Percentiles rank a stretch among this genome's conserved stretches.
Evolutionary conservation across 2,888 invertebrate species (phyloP).

Genomic region (Subacronicta megacephala): DNA sequence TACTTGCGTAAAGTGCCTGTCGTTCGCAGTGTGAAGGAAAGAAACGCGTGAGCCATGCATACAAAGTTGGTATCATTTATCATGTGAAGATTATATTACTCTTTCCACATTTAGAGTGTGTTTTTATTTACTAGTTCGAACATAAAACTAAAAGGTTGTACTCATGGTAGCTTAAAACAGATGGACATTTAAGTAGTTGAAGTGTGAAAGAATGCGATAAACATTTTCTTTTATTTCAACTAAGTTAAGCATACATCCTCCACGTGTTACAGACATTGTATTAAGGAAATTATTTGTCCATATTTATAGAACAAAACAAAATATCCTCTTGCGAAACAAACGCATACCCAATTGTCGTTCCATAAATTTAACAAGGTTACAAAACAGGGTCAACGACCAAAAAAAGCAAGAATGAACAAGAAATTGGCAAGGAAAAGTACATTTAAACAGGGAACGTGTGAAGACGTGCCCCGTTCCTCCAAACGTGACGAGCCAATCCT

Average conservation of each 20-base stretch:
- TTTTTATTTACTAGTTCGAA: constrained; percentile 9
- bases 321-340: too few relatives aligned
- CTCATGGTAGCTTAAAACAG: too few relatives aligned
- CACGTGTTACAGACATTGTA: too few relatives aligned
- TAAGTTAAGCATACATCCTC: too few relatives aligned
- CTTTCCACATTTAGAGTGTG: constrained; percentile 22
- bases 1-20: constrained; percentile 41
- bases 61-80: constrained; percentile 42
- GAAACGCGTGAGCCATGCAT: constrained; percentile 48
- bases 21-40: constrained; percentile 41
- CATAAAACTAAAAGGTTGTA: constrained; percentile 5
- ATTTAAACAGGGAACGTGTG: constrained; percentile 67
- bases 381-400: constrained; percentile 25
- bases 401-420: constrained; percentile 48
- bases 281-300: too few relatives aligned
- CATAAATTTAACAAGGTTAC: constrained; percentile 21
- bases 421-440: constrained; percentile 60
- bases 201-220: too few relatives aligned
- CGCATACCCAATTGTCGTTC: neutral
- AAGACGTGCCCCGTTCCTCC: constrained; percentile 62
- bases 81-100: constrained; percentile 37
- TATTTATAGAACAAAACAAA: too few relatives aligned
- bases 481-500: constrained; percentile 77
- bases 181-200: too few relatives aligned
- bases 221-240: too few relatives aligned